A percentile compares a stretch with the other conserved stretches of the same genome.
phyloP scores from a whole-genome alignment of 2,113 vertebrate species.

The Podarcis raffonei region DNA sequence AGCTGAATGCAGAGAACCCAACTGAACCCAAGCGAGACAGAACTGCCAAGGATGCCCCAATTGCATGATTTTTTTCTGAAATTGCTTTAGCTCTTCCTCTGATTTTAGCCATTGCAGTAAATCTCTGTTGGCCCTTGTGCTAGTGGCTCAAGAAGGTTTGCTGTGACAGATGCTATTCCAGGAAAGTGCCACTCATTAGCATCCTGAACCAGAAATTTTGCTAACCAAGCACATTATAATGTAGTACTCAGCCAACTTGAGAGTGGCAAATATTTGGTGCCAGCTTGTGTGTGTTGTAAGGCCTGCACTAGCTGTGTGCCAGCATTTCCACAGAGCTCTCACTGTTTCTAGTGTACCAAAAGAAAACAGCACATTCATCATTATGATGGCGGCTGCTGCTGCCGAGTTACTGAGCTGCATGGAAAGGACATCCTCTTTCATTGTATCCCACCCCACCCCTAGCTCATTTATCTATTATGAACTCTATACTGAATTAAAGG shows the following conservation, averaged over 20 bases:
- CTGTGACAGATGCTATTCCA: background rate
- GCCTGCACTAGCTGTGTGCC: background rate
- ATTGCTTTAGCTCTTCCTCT: background rate
- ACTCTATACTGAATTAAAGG: background rate
- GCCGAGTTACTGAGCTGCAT: background rate
- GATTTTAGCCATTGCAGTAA: background rate
- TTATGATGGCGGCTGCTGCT: conserved; percentile 16
- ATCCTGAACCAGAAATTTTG: conserved; percentile 11
- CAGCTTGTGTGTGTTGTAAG: background rate
- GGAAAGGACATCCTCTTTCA: conserved; percentile 12
- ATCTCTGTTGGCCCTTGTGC: background rate
- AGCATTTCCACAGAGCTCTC: background rate
- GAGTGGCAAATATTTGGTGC: background rate
- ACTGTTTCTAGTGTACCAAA: conserved; percentile 6
- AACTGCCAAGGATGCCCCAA: background rate
- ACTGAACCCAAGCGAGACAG: background rate
- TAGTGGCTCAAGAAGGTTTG: background rate
- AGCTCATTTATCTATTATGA: conserved; percentile 1
- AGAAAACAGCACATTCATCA: conserved; percentile 19
- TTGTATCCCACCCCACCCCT: background rate
- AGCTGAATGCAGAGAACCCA: background rate
- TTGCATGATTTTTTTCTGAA: background rate
- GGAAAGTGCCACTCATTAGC: background rate
- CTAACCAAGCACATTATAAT: background rate
- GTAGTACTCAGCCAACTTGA: background rate